These are phyloP conservation scores for Spodoptera picta DNA, from an alignment of 2,888 invertebrate species.

Conservation along the genomic window DNA sequence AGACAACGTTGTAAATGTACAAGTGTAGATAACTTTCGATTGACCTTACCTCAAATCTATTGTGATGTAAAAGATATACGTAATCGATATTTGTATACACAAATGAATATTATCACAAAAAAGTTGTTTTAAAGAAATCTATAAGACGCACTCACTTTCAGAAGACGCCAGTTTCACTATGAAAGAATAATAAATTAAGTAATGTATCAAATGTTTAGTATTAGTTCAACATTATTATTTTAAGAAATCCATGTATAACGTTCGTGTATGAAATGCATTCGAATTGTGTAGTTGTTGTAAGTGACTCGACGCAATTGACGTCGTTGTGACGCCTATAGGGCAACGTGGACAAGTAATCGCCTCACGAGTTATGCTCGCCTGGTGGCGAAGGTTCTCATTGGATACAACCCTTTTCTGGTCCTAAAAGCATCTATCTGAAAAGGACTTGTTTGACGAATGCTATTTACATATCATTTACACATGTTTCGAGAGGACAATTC, in stretches of 20 bases:
- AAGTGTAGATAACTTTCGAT: no score
- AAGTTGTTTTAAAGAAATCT: no score
- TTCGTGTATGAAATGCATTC: constrained; percentile 35
- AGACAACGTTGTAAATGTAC: constrained; percentile 6
- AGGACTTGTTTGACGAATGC: constrained; percentile 63
- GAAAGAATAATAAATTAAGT: no score
- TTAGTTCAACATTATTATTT: background rate
- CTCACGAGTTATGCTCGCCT: constrained; percentile 72
- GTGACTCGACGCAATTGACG: constrained; percentile 66
- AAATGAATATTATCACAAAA: background rate
- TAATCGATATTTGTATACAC: background rate
- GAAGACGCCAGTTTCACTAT: no score
- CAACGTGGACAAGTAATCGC: constrained; percentile 66
- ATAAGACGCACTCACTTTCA: no score
- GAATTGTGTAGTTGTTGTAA: constrained; percentile 61
- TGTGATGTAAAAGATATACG: no score
- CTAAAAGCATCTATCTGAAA: constrained; percentile 72
- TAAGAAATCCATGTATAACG: constrained; percentile 16
- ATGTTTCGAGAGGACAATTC: constrained; percentile 26
- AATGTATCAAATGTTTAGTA: no score
- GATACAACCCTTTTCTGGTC: constrained; percentile 83
- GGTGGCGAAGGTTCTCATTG: constrained; percentile 79
- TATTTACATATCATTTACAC: constrained; percentile 64
- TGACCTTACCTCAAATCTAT: no score
- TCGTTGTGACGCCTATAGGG: constrained; percentile 67